A percentile compares a stretch with the other conserved stretches of the same genome.
Evolutionary conservation across 1,140 invertebrate species (phyloP).

Genomic region (Aphelinus atriplicis): DNA sequence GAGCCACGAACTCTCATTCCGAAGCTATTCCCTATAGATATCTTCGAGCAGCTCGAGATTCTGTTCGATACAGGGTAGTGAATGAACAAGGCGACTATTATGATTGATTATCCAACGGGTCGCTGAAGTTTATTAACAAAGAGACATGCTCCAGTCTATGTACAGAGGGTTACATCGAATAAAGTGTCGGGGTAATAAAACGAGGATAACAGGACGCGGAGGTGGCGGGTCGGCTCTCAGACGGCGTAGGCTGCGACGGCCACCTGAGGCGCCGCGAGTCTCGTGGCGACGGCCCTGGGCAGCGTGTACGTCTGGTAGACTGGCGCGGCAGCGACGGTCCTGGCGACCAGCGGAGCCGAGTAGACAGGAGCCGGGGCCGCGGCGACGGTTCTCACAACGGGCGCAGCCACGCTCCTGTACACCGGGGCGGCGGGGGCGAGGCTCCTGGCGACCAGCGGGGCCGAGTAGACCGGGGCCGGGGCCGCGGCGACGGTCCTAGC

Average conservation of each 20-base stretch:
- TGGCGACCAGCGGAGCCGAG: slow-evolving; percentile 40
- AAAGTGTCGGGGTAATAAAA: too few species aligned
- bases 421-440: slow-evolving; percentile 40
- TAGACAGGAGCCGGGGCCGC: slow-evolving; percentile 32
- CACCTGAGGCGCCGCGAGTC: slow-evolving; percentile 40
- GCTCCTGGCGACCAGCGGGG: slow-evolving; percentile 32
- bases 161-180: too few species aligned
- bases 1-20: too few species aligned
- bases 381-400: slow-evolving; percentile 37
- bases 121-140: too few species aligned
- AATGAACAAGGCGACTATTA: too few species aligned
- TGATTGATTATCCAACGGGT: too few species aligned
- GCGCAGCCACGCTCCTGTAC: slow-evolving; percentile 43
- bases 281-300: slow-evolving; percentile 50
- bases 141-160: too few species aligned
- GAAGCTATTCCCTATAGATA: too few species aligned
- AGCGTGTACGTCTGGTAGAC: slow-evolving; percentile 39
- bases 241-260: slow-evolving; percentile 30
- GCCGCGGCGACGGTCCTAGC: slow-evolving; percentile 27
- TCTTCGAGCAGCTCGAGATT: too few species aligned
- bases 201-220: too few species aligned
- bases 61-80: too few species aligned
- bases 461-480: slow-evolving; percentile 24
- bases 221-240: background rate
- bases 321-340: slow-evolving; percentile 13